These are phyloP conservation scores for Danio albolineatus DNA, from an alignment of 2,797 vertebrate genomes.

Conservation along the genomic window DNA sequence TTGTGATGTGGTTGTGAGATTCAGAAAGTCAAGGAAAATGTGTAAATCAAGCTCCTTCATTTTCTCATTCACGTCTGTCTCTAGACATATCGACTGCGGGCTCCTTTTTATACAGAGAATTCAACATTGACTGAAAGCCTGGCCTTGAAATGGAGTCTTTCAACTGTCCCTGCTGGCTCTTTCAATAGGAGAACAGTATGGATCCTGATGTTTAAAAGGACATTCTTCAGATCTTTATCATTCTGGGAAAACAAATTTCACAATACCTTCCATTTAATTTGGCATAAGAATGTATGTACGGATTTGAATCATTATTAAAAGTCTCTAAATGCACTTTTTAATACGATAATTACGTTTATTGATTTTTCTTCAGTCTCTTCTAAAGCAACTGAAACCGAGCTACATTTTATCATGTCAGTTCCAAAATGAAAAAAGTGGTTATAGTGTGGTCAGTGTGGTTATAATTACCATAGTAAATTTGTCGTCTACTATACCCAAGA, in stretches of 20 bases:
- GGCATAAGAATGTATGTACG: no score
- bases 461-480: background rate
- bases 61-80: background rate
- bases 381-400: background rate
- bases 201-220: background rate
- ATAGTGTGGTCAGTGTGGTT: background rate
- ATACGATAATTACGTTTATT: background rate
- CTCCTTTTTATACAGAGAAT: background rate
- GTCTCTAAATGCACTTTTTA: background rate
- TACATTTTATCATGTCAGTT: background rate
- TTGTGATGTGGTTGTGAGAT: background rate
- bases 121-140: slow-evolving; percentile 5
- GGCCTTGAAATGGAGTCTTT: slow-evolving; percentile 3
- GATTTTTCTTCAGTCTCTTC: background rate
- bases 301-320: no score
- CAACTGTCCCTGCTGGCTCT: background rate
- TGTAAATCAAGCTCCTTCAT: background rate
- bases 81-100: background rate
- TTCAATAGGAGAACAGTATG: background rate
- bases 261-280: background rate
- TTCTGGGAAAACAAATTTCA: background rate
- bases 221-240: background rate
- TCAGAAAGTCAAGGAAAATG: background rate
- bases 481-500: no score
- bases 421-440: background rate